Evolutionary conservation across 2,888 invertebrate species (phyloP).

Genomic region (Heteromyza rotundicornis): DNA sequence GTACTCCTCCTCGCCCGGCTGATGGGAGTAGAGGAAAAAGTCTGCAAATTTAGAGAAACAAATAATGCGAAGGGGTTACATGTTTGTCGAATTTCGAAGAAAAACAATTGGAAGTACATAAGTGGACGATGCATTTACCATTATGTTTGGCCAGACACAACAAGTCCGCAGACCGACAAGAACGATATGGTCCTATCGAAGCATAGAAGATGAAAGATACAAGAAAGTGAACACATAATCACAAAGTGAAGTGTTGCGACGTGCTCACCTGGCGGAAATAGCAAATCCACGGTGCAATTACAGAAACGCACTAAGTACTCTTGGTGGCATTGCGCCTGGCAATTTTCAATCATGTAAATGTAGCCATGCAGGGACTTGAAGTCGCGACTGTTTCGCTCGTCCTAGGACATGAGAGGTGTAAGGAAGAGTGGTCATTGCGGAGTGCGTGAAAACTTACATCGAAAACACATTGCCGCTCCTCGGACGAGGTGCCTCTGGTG

Average conservation of each 20-base stretch:
- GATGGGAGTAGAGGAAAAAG: constrained; percentile 46
- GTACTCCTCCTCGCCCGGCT: constrained; percentile 46
- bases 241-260: background rate
- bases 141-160: constrained; percentile 53
- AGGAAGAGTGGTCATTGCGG: background rate
- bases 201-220: constrained; percentile 14
- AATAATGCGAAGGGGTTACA: too few relatives aligned
- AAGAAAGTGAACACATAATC: constrained; percentile 12
- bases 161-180: constrained; percentile 49
- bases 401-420: constrained; percentile 37
- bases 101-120: too few relatives aligned
- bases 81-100: constrained; percentile 22
- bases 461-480: constrained; percentile 50
- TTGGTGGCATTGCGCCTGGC: constrained; percentile 59
- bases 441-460: too few relatives aligned
- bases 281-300: constrained; percentile 59
- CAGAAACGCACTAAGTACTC: constrained; percentile 55
- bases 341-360: constrained; percentile 58
- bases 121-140: too few relatives aligned
- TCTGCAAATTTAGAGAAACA: constrained; percentile 36
- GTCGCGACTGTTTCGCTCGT: constrained; percentile 46
- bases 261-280: constrained; percentile 59
- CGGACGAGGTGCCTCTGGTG: constrained; percentile 45
- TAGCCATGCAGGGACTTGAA: constrained; percentile 54
- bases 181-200: constrained; percentile 47